Evolutionary conservation across 2,113 vertebrate species (phyloP).

Genomic region (Coreoperca whiteheadi): DNA sequence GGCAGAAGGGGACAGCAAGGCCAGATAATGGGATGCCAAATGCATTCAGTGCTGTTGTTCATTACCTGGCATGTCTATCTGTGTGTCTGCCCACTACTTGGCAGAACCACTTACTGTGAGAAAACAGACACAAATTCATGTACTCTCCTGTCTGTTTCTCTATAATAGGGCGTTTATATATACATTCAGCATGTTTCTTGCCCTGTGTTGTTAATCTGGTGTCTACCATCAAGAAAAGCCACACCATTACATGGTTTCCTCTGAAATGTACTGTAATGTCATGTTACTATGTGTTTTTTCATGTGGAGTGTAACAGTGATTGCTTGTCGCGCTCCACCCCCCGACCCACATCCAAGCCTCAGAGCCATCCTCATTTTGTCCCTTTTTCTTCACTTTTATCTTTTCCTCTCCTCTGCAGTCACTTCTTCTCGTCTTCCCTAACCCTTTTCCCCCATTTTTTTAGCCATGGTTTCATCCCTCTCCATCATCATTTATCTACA

Average conservation of each 20-base stretch:
- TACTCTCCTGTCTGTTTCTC: slow-evolving; percentile 2
- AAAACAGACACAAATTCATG: slow-evolving; percentile 49
- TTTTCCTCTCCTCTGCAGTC: slow-evolving; percentile 38
- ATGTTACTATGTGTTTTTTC: slow-evolving; percentile 3
- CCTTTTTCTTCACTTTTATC: slow-evolving; percentile 37
- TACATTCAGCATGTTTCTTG: slow-evolving; percentile 15
- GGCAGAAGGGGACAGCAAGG: slow-evolving; percentile 58
- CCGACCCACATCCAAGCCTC: slow-evolving; percentile 15
- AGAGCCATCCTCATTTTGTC: slow-evolving; percentile 48
- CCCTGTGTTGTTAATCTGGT: background rate
- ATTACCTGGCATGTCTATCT: slow-evolving; percentile 57
- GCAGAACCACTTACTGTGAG: slow-evolving; percentile 49
- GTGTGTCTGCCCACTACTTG: slow-evolving; percentile 47
- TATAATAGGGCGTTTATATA: slow-evolving; percentile 22
- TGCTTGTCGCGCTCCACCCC: slow-evolving; percentile 3
- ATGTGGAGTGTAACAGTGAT: slow-evolving; percentile 35
- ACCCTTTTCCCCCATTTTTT: slow-evolving; percentile 59
- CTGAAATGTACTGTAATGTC: slow-evolving; percentile 9
- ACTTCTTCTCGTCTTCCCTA: slow-evolving; percentile 26
- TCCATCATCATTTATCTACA: slow-evolving; percentile 82
- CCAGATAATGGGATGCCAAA: slow-evolving; percentile 67
- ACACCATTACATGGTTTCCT: slow-evolving; percentile 9
- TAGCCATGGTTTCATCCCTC: slow-evolving; percentile 63
- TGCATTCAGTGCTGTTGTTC: slow-evolving; percentile 66
- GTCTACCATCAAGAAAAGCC: background rate